Evolutionary conservation across 2,888 invertebrate genomes (phyloP).

Genomic region (Lasioglossum marginatum): DNA sequence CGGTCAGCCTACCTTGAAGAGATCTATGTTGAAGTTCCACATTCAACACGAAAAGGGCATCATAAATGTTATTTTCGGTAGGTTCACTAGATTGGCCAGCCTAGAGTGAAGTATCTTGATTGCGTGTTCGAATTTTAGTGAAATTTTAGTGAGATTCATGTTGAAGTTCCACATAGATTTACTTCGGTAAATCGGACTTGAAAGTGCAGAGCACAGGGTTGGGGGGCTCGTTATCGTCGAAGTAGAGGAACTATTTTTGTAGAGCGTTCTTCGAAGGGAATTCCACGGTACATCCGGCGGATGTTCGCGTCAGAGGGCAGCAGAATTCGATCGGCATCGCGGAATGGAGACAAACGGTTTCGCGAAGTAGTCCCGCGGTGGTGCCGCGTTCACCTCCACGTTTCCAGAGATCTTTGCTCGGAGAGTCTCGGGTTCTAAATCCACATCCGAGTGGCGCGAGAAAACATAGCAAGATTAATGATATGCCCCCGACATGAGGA

Average conservation of each 20-base stretch:
- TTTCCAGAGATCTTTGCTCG: constrained; percentile 76
- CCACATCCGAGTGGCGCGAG: constrained; percentile 84
- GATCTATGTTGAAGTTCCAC: too few species aligned
- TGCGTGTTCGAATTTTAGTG: too few species aligned
- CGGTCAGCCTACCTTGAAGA: too few species aligned
- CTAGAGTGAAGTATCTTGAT: too few species aligned
- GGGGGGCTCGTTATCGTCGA: not conserved
- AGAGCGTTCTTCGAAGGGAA: not conserved
- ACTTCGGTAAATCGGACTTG: not conserved
- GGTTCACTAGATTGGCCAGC: too few species aligned
- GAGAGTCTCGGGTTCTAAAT: constrained; percentile 81
- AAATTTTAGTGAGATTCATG: too few species aligned
- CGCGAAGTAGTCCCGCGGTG: constrained; percentile 37
- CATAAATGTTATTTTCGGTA: too few species aligned
- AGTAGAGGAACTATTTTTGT: not conserved
- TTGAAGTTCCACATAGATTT: too few species aligned
- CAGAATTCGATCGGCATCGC: constrained; percentile 55
- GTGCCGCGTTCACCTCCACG: constrained; percentile 62
- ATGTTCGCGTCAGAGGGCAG: constrained; percentile 33
- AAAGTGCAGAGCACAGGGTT: not conserved
- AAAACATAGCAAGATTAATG: constrained; percentile 84
- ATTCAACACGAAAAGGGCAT: too few species aligned
- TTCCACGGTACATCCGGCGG: constrained; percentile 36
- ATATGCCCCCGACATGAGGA: constrained; percentile 81
- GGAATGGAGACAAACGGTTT: constrained; percentile 72